Base-by-base conservation (phyloP, 2,888 invertebrate species). In the Pachliopta kotzebuea region DNA sequence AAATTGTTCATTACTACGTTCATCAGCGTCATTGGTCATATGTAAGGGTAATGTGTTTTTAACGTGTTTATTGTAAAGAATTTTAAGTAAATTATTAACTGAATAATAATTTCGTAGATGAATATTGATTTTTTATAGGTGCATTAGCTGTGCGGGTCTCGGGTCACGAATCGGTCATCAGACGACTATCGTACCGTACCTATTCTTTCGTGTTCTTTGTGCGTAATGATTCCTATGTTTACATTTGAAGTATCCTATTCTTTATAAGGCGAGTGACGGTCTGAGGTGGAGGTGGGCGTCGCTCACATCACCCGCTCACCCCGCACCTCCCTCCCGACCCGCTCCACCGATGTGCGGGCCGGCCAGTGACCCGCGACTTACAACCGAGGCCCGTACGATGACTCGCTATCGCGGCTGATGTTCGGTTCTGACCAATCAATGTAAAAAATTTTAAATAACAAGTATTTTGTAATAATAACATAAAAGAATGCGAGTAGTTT, bases 31-130 rank as follows among this genome's bases (percentile, higher is more conserved):
- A 74, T 76, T 77, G 80, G 75, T 82, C 79, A 80, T 75, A 74
- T 81, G 69, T 85, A 86, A 83, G 84, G 78, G 79, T 84, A 83
- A 81, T 80, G 80, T 83, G 79, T 84, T 84, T 85, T 82, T 81
- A 82, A 81, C 77, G 76, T 83, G 80, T 85, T 83, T 81, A 81
- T 74, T 84, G 81, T 85, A 85, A 84, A 82, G 74, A 63, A 54
- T 37, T 56, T 45, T n/a, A 45, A 45, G 3, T 60, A 64, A 64
- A 64, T 84, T 82, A 70, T 71, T 71, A 60, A 72, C 79, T 18
- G 50, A 75, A 73, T 76, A 74, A 78, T 79, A 77, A 71, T 81
- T 83, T 81, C 72, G 72, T 84, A 84, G 80, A 75, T 72, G 78
- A 81, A 79, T 76, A 76, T 80, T 69, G 67, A 69, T 73, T 74